A percentile compares a stretch with the other conserved stretches of the same genome.
Conservation (phyloP, 2,797 vertebrate genomes). For the Acrossocheilus fasciatus region DNA sequence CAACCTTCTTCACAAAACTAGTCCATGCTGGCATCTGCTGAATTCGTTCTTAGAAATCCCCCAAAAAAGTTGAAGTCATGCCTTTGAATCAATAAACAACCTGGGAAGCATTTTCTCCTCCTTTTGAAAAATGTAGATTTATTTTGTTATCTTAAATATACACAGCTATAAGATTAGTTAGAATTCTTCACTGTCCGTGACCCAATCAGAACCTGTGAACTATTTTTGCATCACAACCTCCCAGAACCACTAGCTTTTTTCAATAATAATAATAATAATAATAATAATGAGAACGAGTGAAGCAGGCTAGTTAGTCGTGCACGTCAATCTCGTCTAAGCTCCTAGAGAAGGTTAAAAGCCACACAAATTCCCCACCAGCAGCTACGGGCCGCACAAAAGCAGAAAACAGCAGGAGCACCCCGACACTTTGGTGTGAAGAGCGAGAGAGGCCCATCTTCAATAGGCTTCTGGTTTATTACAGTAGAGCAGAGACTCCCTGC, state of each 20-base stretch:
- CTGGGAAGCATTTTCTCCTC: no score
- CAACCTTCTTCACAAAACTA: no score
- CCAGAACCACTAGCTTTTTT: not conserved
- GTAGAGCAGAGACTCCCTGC: constrained; percentile 55
- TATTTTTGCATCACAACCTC: not conserved
- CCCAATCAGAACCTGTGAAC: not conserved
- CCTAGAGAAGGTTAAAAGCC: constrained; percentile 77
- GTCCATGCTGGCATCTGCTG: no score
- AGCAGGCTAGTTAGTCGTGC: constrained; percentile 9
- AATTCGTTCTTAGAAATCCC: no score
- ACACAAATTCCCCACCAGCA: constrained; percentile 76
- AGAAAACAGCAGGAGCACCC: constrained; percentile 67
- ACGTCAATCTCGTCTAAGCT: constrained; percentile 34
- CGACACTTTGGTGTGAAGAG: constrained; percentile 57
- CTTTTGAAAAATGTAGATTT: no score
- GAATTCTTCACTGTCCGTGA: no score
- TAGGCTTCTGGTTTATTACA: constrained; percentile 61
- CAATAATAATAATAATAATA: not conserved
- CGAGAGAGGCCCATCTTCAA: constrained; percentile 57
- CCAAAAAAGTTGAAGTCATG: no score
- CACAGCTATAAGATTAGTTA: no score
- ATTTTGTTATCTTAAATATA: no score
- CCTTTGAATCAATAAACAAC: no score
- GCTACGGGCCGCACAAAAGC: constrained; percentile 75
- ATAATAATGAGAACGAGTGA: constrained; percentile 9